Evolutionary conservation across 2,113 vertebrate genomes (phyloP), one percentile per base, ranked within the genome.

Genomic region (Lophura nycthemera): DNA sequence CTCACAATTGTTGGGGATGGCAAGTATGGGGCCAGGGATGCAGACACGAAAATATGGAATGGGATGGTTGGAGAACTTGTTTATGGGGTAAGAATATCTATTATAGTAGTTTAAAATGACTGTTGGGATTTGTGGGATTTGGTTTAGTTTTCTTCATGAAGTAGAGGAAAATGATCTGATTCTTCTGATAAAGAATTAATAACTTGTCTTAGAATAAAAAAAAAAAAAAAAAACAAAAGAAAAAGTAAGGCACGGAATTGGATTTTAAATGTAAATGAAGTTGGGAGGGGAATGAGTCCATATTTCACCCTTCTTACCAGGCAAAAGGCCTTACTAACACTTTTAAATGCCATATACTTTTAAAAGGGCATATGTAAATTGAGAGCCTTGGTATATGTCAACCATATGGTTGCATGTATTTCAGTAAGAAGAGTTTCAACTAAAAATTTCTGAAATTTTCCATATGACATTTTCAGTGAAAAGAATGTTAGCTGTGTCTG

Each of bases 1-100:
- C 97, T 99, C 95, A 99, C 99, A 91, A 99, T 99, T 87, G 99
- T 99, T 77, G 98, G 98, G 40, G 99, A 99, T 97, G 99, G 99
- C 87, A 99, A 99, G 97, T 99, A 99, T 93, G 99, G 99, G 96
- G 99, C 99, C 59, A 98, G 99, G 98, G 99, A 99, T 96, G 98
- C 99, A 80, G 99, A 99, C 96, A 99, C 99, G 61, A 99, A 99
- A 98, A 99, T 99, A 97, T 99, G 99, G 99, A 99, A 99, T 83
- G 99, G 99, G 88, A 99, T 99, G 99, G 99, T 99, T 94, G 99
- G 99, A 98, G 99, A 99, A 95, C 97, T 99, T 89, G 99, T 99
- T 29, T 99, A 99, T 92, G 99, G 99, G 98, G 99, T 99, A 98
- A 99, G 98, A 97, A 92, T 43, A 82, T 25, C 7, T 94, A 74